These are phyloP conservation scores for Choreutis nemorana DNA, from an alignment of 2,888 invertebrate species.

Conservation along the genomic window DNA sequence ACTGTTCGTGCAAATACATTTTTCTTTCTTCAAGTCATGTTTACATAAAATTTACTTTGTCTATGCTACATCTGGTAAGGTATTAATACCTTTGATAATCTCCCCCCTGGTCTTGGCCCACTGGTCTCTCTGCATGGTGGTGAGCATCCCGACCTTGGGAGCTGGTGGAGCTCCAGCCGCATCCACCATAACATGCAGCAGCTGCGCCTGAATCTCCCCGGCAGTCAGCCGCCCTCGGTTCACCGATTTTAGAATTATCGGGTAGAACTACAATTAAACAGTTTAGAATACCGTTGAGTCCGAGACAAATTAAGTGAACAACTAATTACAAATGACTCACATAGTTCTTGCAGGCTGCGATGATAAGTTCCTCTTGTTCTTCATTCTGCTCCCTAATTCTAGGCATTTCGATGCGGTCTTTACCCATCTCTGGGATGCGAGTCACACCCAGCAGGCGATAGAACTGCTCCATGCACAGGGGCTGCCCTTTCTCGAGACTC, in stretches of 20 bases:
- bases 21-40: no score
- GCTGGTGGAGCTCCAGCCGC: conserved; percentile 75
- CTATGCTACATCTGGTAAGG: no score
- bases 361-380: conserved; percentile 78
- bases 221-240: conserved; percentile 79
- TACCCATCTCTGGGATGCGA: conserved; percentile 80
- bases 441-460: conserved; percentile 92
- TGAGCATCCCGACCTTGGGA: conserved; percentile 82
- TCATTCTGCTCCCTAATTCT: conserved; percentile 38
- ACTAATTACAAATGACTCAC: conserved; percentile 53
- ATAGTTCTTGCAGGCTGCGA: conserved; percentile 91
- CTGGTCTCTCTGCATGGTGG: conserved; percentile 77
- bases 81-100: conserved; percentile 52
- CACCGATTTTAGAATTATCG: conserved; percentile 78
- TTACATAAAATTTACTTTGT: no score
- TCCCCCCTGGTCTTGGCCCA: conserved; percentile 84
- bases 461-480: conserved; percentile 98
- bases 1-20: no score
- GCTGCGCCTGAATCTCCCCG: conserved; percentile 81
- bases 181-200: conserved; percentile 79
- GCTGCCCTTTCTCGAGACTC: conserved; percentile 89
- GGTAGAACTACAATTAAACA: conserved; percentile 71
- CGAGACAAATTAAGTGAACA: no score
- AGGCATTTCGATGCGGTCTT: conserved; percentile 67
- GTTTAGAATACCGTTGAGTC: no score